phyloP scores from a whole-genome alignment of 2,888 invertebrate species.

The Schizotus pectinicornis region DNA sequence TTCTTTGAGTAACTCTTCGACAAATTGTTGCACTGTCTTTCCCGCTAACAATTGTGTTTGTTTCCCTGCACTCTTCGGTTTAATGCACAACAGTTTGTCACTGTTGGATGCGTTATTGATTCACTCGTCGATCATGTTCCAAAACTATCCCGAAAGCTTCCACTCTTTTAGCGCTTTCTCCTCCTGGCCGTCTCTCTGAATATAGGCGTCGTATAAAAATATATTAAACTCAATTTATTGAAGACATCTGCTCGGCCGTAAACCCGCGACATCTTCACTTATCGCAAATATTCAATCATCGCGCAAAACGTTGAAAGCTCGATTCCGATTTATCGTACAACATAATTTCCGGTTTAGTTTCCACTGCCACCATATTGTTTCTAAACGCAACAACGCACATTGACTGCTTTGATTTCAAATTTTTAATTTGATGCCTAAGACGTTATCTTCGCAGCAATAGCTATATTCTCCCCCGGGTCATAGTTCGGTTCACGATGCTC shows the following conservation, averaged over 20 bases:
- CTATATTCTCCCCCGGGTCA: conserved; percentile 5
- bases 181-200: neutral
- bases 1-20: too few relatives aligned
- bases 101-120: conserved; percentile 34
- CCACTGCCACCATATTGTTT: neutral
- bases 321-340: neutral
- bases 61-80: conserved; percentile 7
- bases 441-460: conserved; percentile 4
- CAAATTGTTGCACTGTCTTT: too few relatives aligned
- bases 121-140: conserved; percentile 23
- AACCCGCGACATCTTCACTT: too few relatives aligned
- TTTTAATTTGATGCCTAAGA: conserved; percentile 26
- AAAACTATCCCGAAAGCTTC: conserved; percentile 21
- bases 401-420: conserved; percentile 1
- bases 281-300: too few relatives aligned
- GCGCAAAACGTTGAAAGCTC: too few relatives aligned
- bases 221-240: too few relatives aligned
- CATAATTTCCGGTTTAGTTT: neutral
- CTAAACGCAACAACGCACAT: neutral
- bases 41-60: too few relatives aligned
- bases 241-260: too few relatives aligned
- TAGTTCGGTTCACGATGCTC: conserved; percentile 26
- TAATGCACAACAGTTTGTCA: conserved; percentile 31
- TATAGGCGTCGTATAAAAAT: too few relatives aligned
- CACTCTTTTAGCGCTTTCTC: conserved; percentile 19